Evolutionary conservation across 2,113 vertebrate genomes (phyloP).

Genomic region (Furnarius figulus): DNA sequence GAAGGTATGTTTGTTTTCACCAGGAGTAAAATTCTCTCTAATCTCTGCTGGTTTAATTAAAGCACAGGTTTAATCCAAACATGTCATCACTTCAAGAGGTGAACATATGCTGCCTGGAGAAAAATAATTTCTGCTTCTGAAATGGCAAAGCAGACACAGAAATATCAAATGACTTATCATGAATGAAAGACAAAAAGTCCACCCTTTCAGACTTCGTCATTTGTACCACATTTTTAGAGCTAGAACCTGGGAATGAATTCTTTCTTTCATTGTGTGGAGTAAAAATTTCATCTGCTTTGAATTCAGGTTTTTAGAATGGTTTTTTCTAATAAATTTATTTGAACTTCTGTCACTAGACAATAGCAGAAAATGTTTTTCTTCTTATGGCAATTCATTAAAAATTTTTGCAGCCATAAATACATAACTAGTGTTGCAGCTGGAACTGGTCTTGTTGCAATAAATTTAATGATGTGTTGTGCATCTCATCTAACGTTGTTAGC

Average conservation of each 20-base stretch:
- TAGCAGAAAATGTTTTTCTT: not conserved
- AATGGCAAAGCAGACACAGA: not conserved
- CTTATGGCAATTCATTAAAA: not conserved
- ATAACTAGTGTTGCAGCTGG: not conserved
- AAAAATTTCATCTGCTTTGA: not conserved
- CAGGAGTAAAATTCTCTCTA: not conserved
- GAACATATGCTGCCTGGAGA: not conserved
- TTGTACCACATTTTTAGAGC: not conserved
- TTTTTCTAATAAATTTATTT: not conserved
- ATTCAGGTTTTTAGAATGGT: not conserved
- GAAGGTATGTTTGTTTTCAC: not conserved
- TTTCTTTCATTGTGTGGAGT: not conserved
- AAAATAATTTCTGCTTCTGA: not conserved
- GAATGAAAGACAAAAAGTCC: not conserved
- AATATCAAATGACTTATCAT: not conserved
- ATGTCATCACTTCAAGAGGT: not conserved
- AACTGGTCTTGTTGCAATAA: not conserved
- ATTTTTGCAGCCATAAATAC: not conserved
- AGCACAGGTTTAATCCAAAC: not conserved
- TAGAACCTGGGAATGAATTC: not conserved
- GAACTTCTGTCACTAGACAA: not conserved
- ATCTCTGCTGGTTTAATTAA: not conserved
- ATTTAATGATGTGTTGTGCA: not conserved
- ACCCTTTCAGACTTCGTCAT: not conserved
- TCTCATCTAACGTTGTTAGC: not conserved